Percentiles rank a stretch among this genome's conserved stretches.
Conservation (phyloP, 2,113 vertebrate species). For the Cranoglanis bouderius region DNA sequence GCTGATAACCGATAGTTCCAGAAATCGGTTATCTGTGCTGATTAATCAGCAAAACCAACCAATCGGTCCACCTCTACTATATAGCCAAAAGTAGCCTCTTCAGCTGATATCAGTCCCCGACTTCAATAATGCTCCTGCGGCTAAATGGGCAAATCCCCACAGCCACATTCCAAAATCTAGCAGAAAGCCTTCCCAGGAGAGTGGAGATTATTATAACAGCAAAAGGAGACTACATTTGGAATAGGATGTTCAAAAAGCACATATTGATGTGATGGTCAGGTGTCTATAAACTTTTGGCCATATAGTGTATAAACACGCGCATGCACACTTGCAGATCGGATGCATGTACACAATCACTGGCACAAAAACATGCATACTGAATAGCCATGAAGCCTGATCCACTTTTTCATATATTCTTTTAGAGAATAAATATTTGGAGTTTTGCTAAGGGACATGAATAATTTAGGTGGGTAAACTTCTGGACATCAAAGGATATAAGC, state of each 20-base stretch:
- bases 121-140: not conserved
- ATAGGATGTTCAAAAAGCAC: too few species aligned
- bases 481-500: not conserved
- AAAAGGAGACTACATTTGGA: too few species aligned
- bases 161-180: not conserved
- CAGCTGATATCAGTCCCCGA: not conserved
- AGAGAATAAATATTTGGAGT: not conserved
- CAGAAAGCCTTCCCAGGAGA: too few species aligned
- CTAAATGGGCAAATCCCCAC: not conserved
- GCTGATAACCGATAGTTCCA: too few species aligned
- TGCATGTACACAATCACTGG: not conserved
- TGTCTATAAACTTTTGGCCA: not conserved
- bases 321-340: not conserved
- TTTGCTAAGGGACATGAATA: not conserved
- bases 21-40: too few species aligned
- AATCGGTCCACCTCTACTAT: too few species aligned
- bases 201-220: too few species aligned
- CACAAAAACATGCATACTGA: not conserved
- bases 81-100: too few species aligned
- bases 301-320: not conserved
- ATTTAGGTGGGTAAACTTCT: not conserved
- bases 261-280: too few species aligned
- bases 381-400: not conserved
- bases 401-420: not conserved
- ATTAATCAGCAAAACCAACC: too few species aligned